Evolutionary conservation across 2,888 invertebrate species (phyloP), one percentile per base, ranked within the genome.

Genomic region (Heliconius hortense): DNA sequence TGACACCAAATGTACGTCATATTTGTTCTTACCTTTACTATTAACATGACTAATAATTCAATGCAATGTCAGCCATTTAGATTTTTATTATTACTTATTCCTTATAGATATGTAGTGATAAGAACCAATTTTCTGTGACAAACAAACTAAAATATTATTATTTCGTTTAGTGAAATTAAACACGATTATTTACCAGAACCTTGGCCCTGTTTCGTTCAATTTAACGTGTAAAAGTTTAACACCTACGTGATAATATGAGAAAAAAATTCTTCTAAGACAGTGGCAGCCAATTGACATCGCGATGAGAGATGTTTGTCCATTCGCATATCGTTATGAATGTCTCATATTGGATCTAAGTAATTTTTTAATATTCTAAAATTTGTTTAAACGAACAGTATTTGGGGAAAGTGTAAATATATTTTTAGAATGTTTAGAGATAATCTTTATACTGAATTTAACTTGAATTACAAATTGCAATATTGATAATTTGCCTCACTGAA

Each of bases 141-240:
- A 26, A 31, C 48, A n/a, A 15, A 53, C 10, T 18, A 26, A 67
- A 39, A 28, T 64, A 53, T 1, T 31, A 7, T n/a, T 59, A 43
- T 39, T 28, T 56, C 39, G 39, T 26, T 48, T 31, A 71, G 60
- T 71, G n/a, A 73, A 43, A 70, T 69, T 59, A 35, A 26, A 24
- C 26, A 26, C 56, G 35, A 43, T 28, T 64, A 68, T 77, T 67
- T 72, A 48, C 26, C 15, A 15, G 56, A 59, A 67, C 72, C 77
- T 76, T 78, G 77, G 48, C 76, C 43, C 74, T 64, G 73, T 53
- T 72, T 71, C 21, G 53, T 31, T 77, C 66, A 63, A 68, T 74
- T 59, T 73, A 67, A 72, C 67, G 69, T 71, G 62, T 53, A 73
- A 56, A 15, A 62, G 60, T 67, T 68, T 76, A 26, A 60, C 76